Evolutionary conservation across 1,140 invertebrate genomes (phyloP).

Genomic region (Panulirus ornatus): DNA sequence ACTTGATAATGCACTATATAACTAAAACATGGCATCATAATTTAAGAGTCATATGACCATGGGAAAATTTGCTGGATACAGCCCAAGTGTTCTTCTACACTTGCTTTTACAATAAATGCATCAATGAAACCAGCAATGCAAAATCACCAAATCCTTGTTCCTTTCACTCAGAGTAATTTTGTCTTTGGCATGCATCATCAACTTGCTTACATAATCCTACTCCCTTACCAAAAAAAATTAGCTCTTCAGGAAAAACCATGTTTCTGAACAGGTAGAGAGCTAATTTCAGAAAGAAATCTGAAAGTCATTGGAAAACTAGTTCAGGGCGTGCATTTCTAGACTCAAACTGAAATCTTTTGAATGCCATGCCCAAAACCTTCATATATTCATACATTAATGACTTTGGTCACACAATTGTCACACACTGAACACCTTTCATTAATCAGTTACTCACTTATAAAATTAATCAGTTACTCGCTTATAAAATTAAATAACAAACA

Average conservation of each 20-base stretch:
- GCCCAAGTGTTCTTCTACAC: too few relatives aligned
- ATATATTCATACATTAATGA: not conserved
- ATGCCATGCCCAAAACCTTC: not conserved
- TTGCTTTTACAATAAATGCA: not conserved
- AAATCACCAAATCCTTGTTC: conserved; percentile 19
- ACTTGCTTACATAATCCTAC: not conserved
- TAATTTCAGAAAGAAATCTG: conserved; percentile 25
- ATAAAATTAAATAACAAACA: conserved; percentile 60
- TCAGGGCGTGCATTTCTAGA: not conserved
- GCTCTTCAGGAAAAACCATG: conserved; percentile 8
- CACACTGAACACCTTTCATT: conserved; percentile 11
- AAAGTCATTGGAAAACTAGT: not conserved
- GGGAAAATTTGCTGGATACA: too few relatives aligned
- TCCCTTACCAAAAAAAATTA: conserved; percentile 2
- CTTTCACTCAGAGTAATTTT: conserved; percentile 5
- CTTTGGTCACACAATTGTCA: conserved; percentile 13
- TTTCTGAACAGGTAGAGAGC: conserved; percentile 39
- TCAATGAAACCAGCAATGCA: not conserved
- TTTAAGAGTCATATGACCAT: too few relatives aligned
- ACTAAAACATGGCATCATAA: too few relatives aligned
- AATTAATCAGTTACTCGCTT: conserved; percentile 6
- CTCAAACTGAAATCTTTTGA: conserved; percentile 3
- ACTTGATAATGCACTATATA: too few relatives aligned
- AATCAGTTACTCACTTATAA: not conserved
- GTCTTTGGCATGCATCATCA: conserved; percentile 17